phyloP scores from a whole-genome alignment of 2,888 invertebrate genomes.

The Sthenelais limicola region DNA sequence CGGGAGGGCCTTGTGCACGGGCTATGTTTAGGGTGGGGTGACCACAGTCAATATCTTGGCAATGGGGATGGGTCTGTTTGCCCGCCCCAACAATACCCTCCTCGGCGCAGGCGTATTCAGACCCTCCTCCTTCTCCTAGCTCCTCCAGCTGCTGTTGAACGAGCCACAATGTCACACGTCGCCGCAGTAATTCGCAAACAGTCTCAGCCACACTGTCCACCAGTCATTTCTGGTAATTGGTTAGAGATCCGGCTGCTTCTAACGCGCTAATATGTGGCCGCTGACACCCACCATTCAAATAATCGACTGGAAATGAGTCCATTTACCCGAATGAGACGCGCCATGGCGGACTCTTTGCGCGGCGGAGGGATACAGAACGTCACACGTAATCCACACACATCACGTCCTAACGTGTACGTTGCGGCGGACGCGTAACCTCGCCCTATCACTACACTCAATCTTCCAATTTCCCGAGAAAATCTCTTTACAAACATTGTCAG shows the following conservation, averaged over 20 bases:
- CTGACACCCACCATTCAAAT: conserved; percentile 23
- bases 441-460: conserved; percentile 17
- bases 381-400: conserved; percentile 31
- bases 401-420: conserved; percentile 7
- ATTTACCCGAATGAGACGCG: conserved; percentile 30
- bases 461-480: conserved; percentile 21
- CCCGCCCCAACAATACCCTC: conserved; percentile 9
- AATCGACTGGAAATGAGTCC: conserved; percentile 36
- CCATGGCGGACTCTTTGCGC: conserved; percentile 7
- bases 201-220: conserved; percentile 9
- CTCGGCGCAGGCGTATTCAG: conserved; percentile 4
- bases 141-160: conserved; percentile 10
- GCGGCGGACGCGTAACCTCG: conserved; percentile 3
- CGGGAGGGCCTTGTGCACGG: too few relatives aligned
- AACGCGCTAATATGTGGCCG: conserved; percentile 30
- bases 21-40: too few relatives aligned
- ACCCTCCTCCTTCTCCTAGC: too few relatives aligned
- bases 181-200: conserved; percentile 15
- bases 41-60: conserved; percentile 29
- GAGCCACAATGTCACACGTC: conserved; percentile 18
- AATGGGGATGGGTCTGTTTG: conserved; percentile 11
- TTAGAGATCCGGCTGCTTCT: conserved; percentile 24
- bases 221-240: conserved; percentile 32
- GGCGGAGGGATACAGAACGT: conserved; percentile 28
- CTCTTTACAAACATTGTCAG: not conserved